Base-by-base conservation (phyloP, 2,888 invertebrate genomes). In the Orthosia gothica region DNA sequence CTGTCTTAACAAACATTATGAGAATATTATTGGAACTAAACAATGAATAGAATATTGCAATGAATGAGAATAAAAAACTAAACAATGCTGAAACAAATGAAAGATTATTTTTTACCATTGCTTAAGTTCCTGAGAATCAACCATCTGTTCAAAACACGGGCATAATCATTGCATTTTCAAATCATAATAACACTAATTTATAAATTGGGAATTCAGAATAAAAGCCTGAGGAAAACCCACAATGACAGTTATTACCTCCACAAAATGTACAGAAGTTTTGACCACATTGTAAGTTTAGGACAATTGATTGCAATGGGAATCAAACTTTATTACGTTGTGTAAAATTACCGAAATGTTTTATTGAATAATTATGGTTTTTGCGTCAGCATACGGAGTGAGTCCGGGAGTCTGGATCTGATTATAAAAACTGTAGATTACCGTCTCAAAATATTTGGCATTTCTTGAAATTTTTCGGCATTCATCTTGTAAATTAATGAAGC, bases 321-420 rank as follows among this genome's bases (percentile, higher is more conserved):
- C 15, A 71, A 72, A 59, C n/a, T 75, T 79, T 65, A 74, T 83
- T 90, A 87, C 89, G 88, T 88, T 89, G 90, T 87, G 86, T 83
- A 82, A 88, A 89, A 92, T 89, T 87, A 88, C 85, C 84, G 66
- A 88, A 89, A 89, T 89, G 81, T 89, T 92, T 92, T 90, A 90
- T 90, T 88, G 81, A 81, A 82, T 86, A 77, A 89, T 87, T 86
- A 77, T 61, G 20, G 15, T 32, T 71, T 54, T 59, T 12, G 11
- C 1, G 18, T 32, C 18, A 7, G 18, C 23, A 20, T 5, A 52
- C 16, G 12, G 4, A 61, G 18, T n/a, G 0, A 79, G 64, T 50
- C 13, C 11, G 52, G 49, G 55, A 66, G 65, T 18, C 12, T 4
- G 61, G 13, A 32, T 55, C 3, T 26, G 20, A 5, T 54, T 13